Percentiles rank a stretch among this genome's conserved stretches.
phyloP scores from a whole-genome alignment of 2,888 invertebrate genomes.

The Metellina segmentata region DNA sequence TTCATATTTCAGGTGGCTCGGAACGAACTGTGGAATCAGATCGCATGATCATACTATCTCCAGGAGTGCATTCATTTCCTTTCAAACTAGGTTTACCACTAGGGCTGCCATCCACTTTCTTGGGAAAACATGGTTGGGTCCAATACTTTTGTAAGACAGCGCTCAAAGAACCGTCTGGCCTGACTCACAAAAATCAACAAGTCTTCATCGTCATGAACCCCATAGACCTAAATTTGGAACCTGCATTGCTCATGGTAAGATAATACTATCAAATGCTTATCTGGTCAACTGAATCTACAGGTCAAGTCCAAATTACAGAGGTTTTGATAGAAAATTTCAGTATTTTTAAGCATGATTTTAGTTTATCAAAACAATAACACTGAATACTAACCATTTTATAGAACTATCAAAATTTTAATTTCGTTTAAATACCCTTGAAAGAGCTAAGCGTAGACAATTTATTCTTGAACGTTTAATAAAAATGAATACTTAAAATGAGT shows the following conservation, averaged over 20 bases:
- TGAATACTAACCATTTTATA: too few relatives aligned
- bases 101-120: slow-evolving; percentile 94
- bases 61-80: slow-evolving; percentile 96
- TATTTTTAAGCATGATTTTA: too few relatives aligned
- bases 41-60: slow-evolving; percentile 88
- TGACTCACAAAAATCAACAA: slow-evolving; percentile 96
- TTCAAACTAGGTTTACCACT: slow-evolving; percentile 94
- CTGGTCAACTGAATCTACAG: too few relatives aligned
- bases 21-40: slow-evolving; percentile 69
- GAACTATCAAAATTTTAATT: too few relatives aligned
- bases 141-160: slow-evolving; percentile 96
- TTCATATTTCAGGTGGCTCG: slow-evolving; percentile 34
- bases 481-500: too few relatives aligned
- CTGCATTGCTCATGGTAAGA: slow-evolving; percentile 90
- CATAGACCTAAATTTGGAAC: slow-evolving; percentile 94
- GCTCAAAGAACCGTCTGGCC: slow-evolving; percentile 91
- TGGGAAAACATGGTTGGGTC: slow-evolving; percentile 96
- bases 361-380: too few relatives aligned
- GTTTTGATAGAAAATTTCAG: too few relatives aligned
- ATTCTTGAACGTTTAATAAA: too few relatives aligned
- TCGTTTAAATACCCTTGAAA: too few relatives aligned
- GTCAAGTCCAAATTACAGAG: too few relatives aligned
- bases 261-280: neutral
- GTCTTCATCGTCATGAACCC: slow-evolving; percentile 99
- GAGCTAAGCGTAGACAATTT: too few relatives aligned